Conservation (phyloP, 1,140 invertebrate species). For the Halictus rubicundus region DNA sequence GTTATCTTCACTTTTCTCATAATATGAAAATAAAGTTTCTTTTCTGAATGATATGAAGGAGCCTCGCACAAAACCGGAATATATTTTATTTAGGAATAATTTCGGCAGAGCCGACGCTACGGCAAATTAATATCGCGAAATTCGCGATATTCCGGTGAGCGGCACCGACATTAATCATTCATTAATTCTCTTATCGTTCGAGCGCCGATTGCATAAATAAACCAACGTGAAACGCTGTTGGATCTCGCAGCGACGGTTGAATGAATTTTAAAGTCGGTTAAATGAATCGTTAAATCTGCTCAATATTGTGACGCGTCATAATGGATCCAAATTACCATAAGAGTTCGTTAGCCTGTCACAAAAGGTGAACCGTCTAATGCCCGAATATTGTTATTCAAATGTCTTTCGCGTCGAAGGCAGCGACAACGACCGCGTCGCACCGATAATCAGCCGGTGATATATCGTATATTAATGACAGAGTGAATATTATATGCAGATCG, state of each 20-base stretch:
- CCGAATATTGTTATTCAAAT: conserved; percentile 77
- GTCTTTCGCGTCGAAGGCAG: background rate
- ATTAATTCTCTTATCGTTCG: no score
- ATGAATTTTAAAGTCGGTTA: conserved; percentile 53
- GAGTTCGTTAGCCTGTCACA: conserved; percentile 57
- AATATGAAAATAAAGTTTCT: no score
- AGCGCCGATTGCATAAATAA: no score
- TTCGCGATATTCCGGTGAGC: no score
- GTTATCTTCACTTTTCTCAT: no score
- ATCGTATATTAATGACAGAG: conserved; percentile 71
- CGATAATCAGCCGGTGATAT: conserved; percentile 70
- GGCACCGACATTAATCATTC: no score
- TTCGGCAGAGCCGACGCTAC: no score
- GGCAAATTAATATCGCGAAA: no score
- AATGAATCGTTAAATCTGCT: conserved; percentile 69
- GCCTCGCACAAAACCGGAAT: no score
- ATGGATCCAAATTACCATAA: conserved; percentile 64
- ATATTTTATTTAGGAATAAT: no score
- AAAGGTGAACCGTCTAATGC: conserved; percentile 62
- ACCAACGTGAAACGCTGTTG: no score
- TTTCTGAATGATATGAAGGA: no score
- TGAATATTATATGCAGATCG: conserved; percentile 66
- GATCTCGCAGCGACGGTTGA: background rate
- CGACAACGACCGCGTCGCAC: conserved; percentile 35
- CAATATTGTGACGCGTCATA: conserved; percentile 67